phyloP scores from a whole-genome alignment of 2,888 invertebrate species.

The Loripinus fragilis region DNA sequence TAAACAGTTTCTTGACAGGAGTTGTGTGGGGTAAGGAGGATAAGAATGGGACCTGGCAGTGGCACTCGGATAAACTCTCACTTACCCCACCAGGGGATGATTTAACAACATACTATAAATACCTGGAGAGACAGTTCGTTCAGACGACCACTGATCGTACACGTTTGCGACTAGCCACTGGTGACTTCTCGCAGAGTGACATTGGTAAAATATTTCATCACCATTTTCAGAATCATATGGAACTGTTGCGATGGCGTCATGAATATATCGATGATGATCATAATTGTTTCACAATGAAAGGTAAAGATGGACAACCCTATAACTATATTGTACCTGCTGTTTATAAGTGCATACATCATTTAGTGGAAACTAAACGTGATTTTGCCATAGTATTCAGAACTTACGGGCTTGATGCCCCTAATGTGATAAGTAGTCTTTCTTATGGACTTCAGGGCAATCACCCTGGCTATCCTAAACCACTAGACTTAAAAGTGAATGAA shows the following conservation, averaged over 20 bases:
- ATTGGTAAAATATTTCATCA: slow-evolving; percentile 74
- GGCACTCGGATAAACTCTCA: slow-evolving; percentile 77
- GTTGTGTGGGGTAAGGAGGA: slow-evolving; percentile 80
- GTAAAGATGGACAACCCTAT: slow-evolving; percentile 76
- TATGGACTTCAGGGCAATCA: slow-evolving; percentile 77
- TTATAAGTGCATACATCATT: slow-evolving; percentile 75
- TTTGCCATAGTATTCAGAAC: slow-evolving; percentile 81
- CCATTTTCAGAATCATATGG: slow-evolving; percentile 76
- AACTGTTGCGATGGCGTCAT: slow-evolving; percentile 74
- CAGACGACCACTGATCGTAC: slow-evolving; percentile 76
- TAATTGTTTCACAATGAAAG: slow-evolving; percentile 71
- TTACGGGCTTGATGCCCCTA: slow-evolving; percentile 81
- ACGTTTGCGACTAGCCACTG: slow-evolving; percentile 76
- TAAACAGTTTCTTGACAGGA: slow-evolving; percentile 83
- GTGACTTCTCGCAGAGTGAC: slow-evolving; percentile 78
- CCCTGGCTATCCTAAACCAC: slow-evolving; percentile 71
- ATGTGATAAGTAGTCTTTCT: slow-evolving; percentile 74
- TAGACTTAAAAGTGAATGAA: slow-evolving; percentile 68
- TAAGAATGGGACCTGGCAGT: slow-evolving; percentile 73
- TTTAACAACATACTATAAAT: slow-evolving; percentile 80
- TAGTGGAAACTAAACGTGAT: slow-evolving; percentile 72
- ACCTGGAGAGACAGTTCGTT: slow-evolving; percentile 78
- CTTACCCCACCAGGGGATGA: slow-evolving; percentile 71
- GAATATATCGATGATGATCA: slow-evolving; percentile 45
- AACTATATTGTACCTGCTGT: slow-evolving; percentile 82